These are phyloP conservation scores for Eubasilissa regina DNA, from an alignment of 1,140 invertebrate genomes.

Conservation along the genomic window DNA sequence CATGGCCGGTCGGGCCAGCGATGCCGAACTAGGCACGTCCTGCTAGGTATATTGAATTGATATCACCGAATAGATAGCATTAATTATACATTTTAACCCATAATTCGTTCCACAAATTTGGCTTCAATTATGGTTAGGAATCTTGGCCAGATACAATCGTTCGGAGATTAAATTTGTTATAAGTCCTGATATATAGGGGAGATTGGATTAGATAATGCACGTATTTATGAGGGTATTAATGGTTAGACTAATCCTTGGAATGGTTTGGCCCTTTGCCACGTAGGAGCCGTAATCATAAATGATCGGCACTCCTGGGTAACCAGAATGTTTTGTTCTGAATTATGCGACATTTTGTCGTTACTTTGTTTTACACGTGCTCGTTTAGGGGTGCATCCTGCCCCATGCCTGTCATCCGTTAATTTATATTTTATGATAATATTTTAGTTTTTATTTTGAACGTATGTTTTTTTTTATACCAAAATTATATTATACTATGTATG, in stretches of 20 bases:
- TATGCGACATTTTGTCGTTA: conserved; percentile 21
- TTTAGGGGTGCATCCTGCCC: too few relatives aligned
- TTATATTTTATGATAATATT: too few relatives aligned
- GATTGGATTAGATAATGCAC: conserved; percentile 56
- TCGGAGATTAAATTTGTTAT: conserved; percentile 38
- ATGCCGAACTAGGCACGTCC: neutral
- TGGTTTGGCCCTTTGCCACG: conserved; percentile 55
- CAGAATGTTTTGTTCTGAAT: conserved; percentile 33
- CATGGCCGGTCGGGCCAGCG: too few relatives aligned
- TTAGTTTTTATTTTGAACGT: too few relatives aligned
- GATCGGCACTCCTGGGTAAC: conserved; percentile 39
- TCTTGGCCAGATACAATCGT: conserved; percentile 21
- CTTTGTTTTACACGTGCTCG: conserved; percentile 21
- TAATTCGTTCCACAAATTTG: neutral
- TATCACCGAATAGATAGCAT: neutral
- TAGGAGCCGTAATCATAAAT: conserved; percentile 43
- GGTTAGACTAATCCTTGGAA: conserved; percentile 55
- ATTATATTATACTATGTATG: too few relatives aligned
- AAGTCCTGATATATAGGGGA: conserved; percentile 39
- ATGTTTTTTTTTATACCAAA: too few relatives aligned
- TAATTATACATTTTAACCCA: neutral
- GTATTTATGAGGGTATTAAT: conserved; percentile 59
- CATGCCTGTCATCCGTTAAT: too few relatives aligned
- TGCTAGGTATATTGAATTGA: neutral
- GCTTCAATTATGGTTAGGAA: conserved; percentile 1